These are phyloP conservation scores for Luffia ferchaultella DNA, from an alignment of 2,888 invertebrate species.

Conservation along the genomic window DNA sequence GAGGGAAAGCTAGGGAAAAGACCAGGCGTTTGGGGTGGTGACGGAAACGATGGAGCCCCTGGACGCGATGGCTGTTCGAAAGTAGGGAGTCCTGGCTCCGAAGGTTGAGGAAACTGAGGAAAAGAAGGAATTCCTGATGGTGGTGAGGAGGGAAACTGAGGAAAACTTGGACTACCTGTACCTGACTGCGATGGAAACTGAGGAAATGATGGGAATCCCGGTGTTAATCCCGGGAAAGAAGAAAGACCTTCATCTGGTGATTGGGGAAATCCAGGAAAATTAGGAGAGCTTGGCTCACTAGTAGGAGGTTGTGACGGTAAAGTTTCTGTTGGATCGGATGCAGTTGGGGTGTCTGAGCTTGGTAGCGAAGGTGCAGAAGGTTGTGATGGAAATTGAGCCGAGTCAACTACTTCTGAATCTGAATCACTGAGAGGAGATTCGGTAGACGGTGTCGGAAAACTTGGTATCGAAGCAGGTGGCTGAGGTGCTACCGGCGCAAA, in stretches of 20 bases:
- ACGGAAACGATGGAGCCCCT: slow-evolving; percentile 14
- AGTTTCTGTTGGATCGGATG: slow-evolving; percentile 11
- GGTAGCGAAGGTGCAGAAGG: slow-evolving; percentile 21
- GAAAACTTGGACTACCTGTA: slow-evolving; percentile 14
- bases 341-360: slow-evolving; percentile 14
- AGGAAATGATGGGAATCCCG: slow-evolving; percentile 20
- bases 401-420: slow-evolving; percentile 47
- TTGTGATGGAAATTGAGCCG: slow-evolving; percentile 33
- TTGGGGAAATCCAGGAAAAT: neutral
- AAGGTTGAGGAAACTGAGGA: slow-evolving; percentile 19
- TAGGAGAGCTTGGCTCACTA: neutral
- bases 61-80: slow-evolving; percentile 12
- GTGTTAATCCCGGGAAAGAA: slow-evolving; percentile 6
- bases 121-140: slow-evolving; percentile 16
- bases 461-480: neutral
- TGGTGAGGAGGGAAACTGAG: slow-evolving; percentile 20
- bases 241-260: neutral
- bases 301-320: slow-evolving; percentile 18
- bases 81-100: neutral
- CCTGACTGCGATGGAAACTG: slow-evolving; percentile 19
- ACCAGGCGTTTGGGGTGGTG: neutral
- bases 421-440: slow-evolving; percentile 29
- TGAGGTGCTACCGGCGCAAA: neutral
- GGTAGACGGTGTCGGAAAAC: neutral
- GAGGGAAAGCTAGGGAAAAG: neutral